Evolutionary conservation across 2,113 vertebrate species (phyloP).

Genomic region (Pluvianellus socialis): DNA sequence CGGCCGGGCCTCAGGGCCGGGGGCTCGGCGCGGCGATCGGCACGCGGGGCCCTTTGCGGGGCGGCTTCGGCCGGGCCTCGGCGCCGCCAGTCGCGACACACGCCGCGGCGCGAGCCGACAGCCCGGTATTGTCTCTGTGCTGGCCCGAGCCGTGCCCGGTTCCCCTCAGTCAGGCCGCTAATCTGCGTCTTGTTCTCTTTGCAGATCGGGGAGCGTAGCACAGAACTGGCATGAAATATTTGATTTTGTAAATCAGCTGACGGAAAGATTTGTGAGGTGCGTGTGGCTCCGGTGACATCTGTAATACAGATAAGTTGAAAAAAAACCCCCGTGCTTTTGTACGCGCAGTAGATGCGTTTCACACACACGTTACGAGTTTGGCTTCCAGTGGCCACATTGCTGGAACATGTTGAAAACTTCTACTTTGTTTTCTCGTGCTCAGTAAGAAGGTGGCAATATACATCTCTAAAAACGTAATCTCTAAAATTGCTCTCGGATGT

Average conservation of each 20-base stretch:
- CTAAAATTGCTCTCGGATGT: not conserved
- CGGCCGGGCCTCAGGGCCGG: no score
- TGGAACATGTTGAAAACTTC: not conserved
- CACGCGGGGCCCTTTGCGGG: rapidly evolving
- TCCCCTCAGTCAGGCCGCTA: not conserved
- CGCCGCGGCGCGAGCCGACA: no score
- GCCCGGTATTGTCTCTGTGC: no score
- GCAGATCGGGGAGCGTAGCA: conserved; percentile 89
- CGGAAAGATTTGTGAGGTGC: conserved; percentile 92
- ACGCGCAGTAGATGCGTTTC: not conserved
- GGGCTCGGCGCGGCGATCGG: no score
- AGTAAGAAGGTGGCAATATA: not conserved
- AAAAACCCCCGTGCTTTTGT: not conserved
- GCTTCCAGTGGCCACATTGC: not conserved
- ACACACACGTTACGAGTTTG: not conserved
- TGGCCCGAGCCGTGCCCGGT: rapidly evolving
- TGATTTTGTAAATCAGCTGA: conserved; percentile 88
- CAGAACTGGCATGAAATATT: conserved; percentile 89
- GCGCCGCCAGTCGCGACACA: no score
- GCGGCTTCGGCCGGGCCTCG: rapidly evolving
- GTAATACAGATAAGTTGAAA: not conserved
- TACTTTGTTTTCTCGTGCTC: not conserved
- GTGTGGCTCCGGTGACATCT: not conserved
- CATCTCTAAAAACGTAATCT: not conserved
- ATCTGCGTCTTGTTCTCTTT: conserved; percentile 13